phyloP scores from a whole-genome alignment of 2,888 invertebrate genomes.

The Rotaria socialis region DNA sequence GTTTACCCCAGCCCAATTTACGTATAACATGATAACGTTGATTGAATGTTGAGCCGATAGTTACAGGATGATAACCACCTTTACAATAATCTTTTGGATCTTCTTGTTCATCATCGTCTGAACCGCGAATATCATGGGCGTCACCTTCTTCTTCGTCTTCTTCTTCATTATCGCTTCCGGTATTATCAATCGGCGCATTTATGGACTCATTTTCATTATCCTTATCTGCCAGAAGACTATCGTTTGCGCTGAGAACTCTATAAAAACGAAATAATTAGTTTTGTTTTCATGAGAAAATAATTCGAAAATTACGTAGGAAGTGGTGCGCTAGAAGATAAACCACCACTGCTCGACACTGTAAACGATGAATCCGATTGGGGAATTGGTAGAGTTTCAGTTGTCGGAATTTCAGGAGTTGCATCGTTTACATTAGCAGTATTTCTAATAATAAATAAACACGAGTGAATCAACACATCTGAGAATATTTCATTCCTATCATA shows the following conservation, averaged over 20 bases:
- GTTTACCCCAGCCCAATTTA: constrained; percentile 80
- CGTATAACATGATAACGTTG: constrained; percentile 91
- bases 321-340: background rate
- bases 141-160: background rate
- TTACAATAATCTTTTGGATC: constrained; percentile 92
- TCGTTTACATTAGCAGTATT: background rate
- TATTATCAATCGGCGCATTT: background rate
- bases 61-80: constrained; percentile 93
- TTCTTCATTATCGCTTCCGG: constrained; percentile 9
- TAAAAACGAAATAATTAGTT: background rate
- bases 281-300: too few species aligned
- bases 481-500: too few species aligned
- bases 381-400: background rate
- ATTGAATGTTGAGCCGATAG: constrained; percentile 90
- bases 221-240: too few species aligned
- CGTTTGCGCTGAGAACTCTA: background rate
- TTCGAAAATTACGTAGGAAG: background rate
- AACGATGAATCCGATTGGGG: constrained; percentile 3
- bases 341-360: constrained; percentile 13
- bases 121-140: constrained; percentile 50
- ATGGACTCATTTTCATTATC: background rate
- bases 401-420: background rate
- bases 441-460: background rate
- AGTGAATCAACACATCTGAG: too few species aligned
- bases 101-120: constrained; percentile 93